Conservation (phyloP, 2,888 invertebrate genomes). For the Bimastos eiseni region DNA sequence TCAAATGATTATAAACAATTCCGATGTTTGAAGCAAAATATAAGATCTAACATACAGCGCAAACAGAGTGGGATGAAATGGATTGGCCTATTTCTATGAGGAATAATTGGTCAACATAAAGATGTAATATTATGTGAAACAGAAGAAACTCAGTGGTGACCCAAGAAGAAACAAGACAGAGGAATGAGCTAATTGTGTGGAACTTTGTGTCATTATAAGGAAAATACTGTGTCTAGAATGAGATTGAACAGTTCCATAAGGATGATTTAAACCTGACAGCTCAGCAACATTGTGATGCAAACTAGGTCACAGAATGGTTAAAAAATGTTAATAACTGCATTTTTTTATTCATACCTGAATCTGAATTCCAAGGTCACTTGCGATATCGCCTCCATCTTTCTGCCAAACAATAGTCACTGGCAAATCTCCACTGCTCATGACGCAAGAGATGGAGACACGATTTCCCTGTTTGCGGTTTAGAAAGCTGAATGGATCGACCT, state of each 20-base stretch:
- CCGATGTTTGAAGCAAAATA: too few relatives aligned
- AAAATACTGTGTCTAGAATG: neutral
- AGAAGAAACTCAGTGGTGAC: too few relatives aligned
- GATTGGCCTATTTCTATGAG: too few relatives aligned
- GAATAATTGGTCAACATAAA: too few relatives aligned
- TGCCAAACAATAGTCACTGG: conserved; percentile 80
- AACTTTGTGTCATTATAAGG: too few relatives aligned
- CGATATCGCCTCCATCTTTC: conserved; percentile 70
- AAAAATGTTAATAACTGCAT: neutral
- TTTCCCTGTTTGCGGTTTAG: conserved; percentile 80
- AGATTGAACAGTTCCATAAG: neutral
- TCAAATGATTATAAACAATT: too few relatives aligned
- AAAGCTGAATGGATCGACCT: conserved; percentile 78
- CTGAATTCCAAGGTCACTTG: neutral
- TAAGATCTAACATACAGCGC: too few relatives aligned
- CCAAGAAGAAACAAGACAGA: too few relatives aligned
- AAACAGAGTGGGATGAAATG: too few relatives aligned
- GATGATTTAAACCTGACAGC: neutral
- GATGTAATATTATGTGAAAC: too few relatives aligned
- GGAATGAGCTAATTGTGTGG: too few relatives aligned
- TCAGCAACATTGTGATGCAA: neutral
- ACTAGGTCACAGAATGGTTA: neutral
- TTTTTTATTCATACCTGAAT: neutral
- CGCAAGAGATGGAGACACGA: conserved; percentile 79
- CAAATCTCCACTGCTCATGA: conserved; percentile 77